Base-by-base conservation (phyloP, 1,140 invertebrate genomes). In the Varroa destructor region DNA sequence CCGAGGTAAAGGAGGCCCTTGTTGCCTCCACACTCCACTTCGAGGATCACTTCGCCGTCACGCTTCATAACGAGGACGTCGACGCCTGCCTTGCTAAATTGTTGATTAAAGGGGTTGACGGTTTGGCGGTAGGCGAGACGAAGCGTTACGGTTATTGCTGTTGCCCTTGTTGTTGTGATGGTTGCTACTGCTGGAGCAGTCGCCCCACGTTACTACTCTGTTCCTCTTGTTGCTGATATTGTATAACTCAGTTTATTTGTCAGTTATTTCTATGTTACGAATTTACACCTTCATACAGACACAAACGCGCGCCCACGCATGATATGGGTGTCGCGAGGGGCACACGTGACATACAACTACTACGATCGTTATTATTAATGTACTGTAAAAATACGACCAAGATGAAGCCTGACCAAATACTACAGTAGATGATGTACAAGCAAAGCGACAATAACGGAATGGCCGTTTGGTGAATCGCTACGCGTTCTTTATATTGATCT, bases 11-110 rank as follows among this genome's bases (percentile, higher is more conserved):
- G 73, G 61, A 77, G 75, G 8, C 77, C 81, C 58, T 77, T 78
- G 74, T 81, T 82, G 12, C 77, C 73, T 12, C 81, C 81, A 74
- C 81, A 82, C 71, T 82, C 80, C 1, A 82, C 80, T 74, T 81
- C 80, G 40, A 82, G 71, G 10, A 81, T 76, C 8, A 80, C 75
- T 56, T 81, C 79, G 40, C 79, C 79, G 72, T 81, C 77, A 73
- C 78, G 75, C 37, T 67, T 67, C 61, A 67, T 67, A 2, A 37
- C 40, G 40, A 67, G 12, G 25, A 25, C 12, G 61, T 12, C 2
- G 40, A 43, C 37, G 40, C 12, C 40, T 37, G 37, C 14, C 40
- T 67, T 12, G 25, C 25, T 58, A 12, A 58, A 3, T 58, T 0
- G 40, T 2, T 14, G 61, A 40, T 37, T 37, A 37, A 67, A 36